Evolutionary conservation across 2,797 vertebrate genomes (phyloP), one percentile per base, ranked within the genome.

Genomic region (Philypnodon macrostomus): DNA sequence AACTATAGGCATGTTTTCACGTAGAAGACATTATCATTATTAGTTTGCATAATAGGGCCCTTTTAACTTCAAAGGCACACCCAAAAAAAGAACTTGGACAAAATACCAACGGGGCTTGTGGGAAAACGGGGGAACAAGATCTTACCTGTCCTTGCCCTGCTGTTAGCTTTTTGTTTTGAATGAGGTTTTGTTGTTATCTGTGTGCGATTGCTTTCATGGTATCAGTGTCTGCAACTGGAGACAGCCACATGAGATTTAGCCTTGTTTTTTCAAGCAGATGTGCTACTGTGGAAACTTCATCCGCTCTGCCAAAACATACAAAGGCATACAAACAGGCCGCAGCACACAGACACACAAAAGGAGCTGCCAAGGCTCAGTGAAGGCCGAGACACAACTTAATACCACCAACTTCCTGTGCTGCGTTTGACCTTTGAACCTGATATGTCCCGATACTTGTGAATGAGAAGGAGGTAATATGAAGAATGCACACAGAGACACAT

Each of bases 201-300:
- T 41, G 44, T 17, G 66, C 23, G 45, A 75, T 71, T 59, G 71
- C 73, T 85, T 84, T 77, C 71, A 74, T 61, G 60, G 67, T 73
- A 77, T 85, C 81, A 49, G 54, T 81, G 70, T 78, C 70, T 47
- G 70, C 51, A 83, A 81, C 40, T 71, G 67, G 66, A 87, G 67
- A 41, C 62, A 36, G 53, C 50, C 59, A 65, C 60, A 47, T 55
- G 71, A 69, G 70, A 52, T 44, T 44, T 30, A 15, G 15, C 23
- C 15, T 14, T 15, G 39, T 27, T 44, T 70, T 71, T 53, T 39
- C 48, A 51, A 46, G 54, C 56, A 70, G 70, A 80, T 79, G 69
- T 63, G 63, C 70, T 46, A 46, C 54, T 64, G 63, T 32, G 29
- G 73, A 70, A 81, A 80, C 27, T 8, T 39, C 57, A 69, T 70